Conservation (phyloP, 2,797 vertebrate species). For the Lutjanus campechanus region DNA sequence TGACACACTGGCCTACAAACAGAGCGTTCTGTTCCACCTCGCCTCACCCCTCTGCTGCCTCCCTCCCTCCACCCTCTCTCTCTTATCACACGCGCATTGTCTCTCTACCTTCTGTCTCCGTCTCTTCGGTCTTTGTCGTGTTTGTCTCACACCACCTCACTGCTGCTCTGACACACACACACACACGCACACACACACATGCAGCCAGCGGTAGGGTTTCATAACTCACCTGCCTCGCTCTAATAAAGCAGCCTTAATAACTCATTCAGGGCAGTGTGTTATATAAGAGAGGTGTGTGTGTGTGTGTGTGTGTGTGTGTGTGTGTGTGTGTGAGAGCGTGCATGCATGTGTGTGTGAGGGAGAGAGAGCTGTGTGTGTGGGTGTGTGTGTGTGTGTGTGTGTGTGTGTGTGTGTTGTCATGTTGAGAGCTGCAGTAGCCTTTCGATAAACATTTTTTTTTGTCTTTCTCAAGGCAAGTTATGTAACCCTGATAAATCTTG, state of each 20-base stretch:
- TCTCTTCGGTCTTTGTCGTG: not conserved
- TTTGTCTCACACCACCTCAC: not conserved
- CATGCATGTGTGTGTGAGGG: no score
- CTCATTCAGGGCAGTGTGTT: conserved; percentile 66
- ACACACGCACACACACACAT: conserved; percentile 4
- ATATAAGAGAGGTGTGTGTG: conserved; percentile 57
- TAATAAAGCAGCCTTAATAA: conserved; percentile 71
- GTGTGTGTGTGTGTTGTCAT: conserved; percentile 1
- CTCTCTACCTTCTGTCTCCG: not conserved
- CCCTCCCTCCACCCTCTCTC: not conserved
- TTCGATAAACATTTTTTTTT: not conserved
- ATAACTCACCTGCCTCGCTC: conserved; percentile 71
- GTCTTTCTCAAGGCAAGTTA: conserved; percentile 28
- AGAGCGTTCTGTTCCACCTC: conserved; percentile 48
- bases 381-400: conserved; percentile 9
- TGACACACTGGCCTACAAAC: conserved; percentile 84
- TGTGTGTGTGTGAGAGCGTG: not conserved
- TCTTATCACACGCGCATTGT: not conserved
- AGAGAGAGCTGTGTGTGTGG: no score
- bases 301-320: conserved; percentile 1
- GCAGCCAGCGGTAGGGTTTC: conserved; percentile 53
- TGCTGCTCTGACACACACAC: conserved; percentile 16
- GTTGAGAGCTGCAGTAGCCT: not conserved
- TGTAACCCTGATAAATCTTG: conserved; percentile 31
- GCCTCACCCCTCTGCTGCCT: conserved; percentile 30